Conservation (phyloP, 2,888 invertebrate species). For the Rhabditoides inermis region DNA sequence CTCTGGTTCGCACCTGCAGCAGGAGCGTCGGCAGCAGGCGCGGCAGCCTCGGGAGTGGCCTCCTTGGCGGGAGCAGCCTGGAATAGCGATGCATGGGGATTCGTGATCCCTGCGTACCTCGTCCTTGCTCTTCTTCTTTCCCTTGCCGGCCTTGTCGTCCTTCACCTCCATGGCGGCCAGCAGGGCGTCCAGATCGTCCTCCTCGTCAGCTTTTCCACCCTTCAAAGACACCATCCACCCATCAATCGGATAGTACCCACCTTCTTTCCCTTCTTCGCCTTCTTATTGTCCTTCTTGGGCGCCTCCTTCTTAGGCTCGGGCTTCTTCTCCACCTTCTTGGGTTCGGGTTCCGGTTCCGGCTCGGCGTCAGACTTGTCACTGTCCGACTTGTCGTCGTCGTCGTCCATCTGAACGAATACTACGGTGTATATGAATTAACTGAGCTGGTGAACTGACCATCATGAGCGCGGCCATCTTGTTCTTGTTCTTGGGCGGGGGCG, state of each 20-base stretch:
- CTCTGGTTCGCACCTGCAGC: constrained; percentile 4
- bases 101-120: constrained; percentile 7
- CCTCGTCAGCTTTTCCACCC: constrained; percentile 20
- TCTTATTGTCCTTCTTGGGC: constrained; percentile 12
- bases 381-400: constrained; percentile 9
- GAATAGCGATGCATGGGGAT: too few relatives aligned
- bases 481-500: constrained; percentile 13
- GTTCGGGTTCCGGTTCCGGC: constrained; percentile 4
- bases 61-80: too few relatives aligned
- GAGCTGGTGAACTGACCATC: constrained; percentile 11
- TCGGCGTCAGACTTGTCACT: constrained; percentile 16
- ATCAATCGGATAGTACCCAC: constrained; percentile 5
- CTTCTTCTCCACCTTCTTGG: constrained; percentile 7
- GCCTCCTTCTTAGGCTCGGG: constrained; percentile 5
- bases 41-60: constrained; percentile 7
- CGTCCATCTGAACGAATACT: constrained; percentile 11
- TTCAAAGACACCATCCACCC: constrained; percentile 1
- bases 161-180: constrained; percentile 23
- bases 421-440: too few relatives aligned
- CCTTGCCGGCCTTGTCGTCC: constrained; percentile 9
- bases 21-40: constrained; percentile 3
- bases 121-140: constrained; percentile 21
- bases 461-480: constrained; percentile 16
- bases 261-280: constrained; percentile 16
- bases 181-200: constrained; percentile 41